Base-by-base conservation (phyloP, 2,113 vertebrate genomes). In the Panthera uncia region DNA sequence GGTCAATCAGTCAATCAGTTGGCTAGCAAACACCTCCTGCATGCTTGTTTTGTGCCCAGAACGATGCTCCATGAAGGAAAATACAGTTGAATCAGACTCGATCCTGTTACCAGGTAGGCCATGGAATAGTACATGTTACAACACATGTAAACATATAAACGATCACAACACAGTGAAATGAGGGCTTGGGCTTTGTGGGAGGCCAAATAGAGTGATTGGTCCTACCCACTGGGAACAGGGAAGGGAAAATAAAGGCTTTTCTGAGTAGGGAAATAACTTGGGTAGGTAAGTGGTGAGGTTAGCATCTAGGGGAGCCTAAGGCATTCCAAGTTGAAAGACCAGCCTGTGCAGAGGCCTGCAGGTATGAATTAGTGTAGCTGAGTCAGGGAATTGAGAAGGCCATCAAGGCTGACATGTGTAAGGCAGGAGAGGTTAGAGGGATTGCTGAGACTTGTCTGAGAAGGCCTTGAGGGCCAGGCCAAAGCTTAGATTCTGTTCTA, bases 61-160 rank as follows among this genome's bases (percentile, higher is more conserved):
- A 80, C 27, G 19, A 66, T 78, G 65, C 57, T 92, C 48, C 36
- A 18, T 4, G 87, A 76, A 88, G 89, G 65, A 69, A 92, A 92
- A 94, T 33, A 69, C 1, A 92, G 61, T 63, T 45, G 69, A 33
- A 63, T 87, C 83, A 87, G 79, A 91, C 45, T 52, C 23, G 23
- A 4, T 55, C 15, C 36, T 78, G 36, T 71, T 69, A 33, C 66
- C 66, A 78, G 66, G 48, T 50, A 71, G 16, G 80, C 66, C 2
- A 14, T 81, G 33, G 38, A 83, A 61, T 80, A 65, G 23, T 16
- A 23, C 3, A 1, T 25, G 68, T 50, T 78, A 5, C 33, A n/a
- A 45, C 2, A 84, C 50, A 52, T 16, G 18, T 48, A 66, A 33
- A 48, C 25, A 50, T 73, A 52, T n/a, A 55, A 71, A 48, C 7